Percentiles rank a stretch among this genome's conserved stretches.
Conservation (phyloP, 2,888 invertebrate species). For the Papilio gigon region DNA sequence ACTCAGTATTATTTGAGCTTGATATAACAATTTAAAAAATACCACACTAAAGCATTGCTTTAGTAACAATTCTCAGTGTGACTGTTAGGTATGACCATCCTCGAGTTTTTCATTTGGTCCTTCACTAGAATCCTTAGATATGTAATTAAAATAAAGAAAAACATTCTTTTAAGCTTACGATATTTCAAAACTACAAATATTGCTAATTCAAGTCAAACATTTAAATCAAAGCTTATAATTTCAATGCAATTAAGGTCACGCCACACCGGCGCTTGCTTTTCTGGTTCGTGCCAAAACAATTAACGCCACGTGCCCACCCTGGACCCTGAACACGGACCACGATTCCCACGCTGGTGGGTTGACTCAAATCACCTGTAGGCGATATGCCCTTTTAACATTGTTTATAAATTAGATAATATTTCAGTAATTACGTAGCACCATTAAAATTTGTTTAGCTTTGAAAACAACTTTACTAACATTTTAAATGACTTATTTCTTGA, state of each 20-base stretch:
- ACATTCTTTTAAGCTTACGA: slow-evolving; percentile 29
- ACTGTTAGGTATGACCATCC: too few relatives aligned
- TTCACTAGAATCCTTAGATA: too few relatives aligned
- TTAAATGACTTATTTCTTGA: too few relatives aligned
- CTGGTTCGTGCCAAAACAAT: slow-evolving; percentile 62
- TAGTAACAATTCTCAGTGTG: too few relatives aligned
- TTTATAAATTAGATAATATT: slow-evolving; percentile 1
- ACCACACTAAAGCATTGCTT: too few relatives aligned
- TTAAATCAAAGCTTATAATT: slow-evolving; percentile 65
- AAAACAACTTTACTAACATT: background rate
- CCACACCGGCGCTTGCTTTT: slow-evolving; percentile 48
- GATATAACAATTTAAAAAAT: too few relatives aligned
- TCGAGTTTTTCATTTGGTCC: too few relatives aligned
- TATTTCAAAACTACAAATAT: background rate
- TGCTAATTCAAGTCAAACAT: slow-evolving; percentile 40
- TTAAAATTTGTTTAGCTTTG: background rate
- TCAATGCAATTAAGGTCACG: slow-evolving; percentile 57
- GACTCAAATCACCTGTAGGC: slow-evolving; percentile 45
- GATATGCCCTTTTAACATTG: slow-evolving; percentile 3
- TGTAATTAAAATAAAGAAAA: slow-evolving; percentile 35
- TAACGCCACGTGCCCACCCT: slow-evolving; percentile 68
- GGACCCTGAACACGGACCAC: slow-evolving; percentile 53
- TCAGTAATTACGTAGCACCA: background rate
- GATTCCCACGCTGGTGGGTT: slow-evolving; percentile 56
- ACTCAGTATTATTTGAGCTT: too few relatives aligned